These are phyloP conservation scores for Lampropteryx suffumata DNA, from an alignment of 2,888 invertebrate genomes.

Conservation along the genomic window DNA sequence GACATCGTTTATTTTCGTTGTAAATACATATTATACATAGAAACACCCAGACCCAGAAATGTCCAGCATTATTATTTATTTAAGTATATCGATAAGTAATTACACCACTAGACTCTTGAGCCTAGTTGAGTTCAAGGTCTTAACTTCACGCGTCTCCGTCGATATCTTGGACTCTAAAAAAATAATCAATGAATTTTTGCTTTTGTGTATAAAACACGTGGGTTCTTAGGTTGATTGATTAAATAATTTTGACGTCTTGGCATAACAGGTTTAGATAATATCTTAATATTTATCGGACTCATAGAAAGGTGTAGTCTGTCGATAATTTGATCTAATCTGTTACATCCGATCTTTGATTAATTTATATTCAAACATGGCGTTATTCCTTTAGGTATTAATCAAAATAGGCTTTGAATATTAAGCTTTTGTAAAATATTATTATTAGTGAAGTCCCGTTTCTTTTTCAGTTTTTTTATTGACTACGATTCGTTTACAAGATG, in stretches of 20 bases:
- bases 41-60: no score
- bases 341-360: slow-evolving; percentile 27
- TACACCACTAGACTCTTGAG: background rate
- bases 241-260: slow-evolving; percentile 26
- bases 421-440: background rate
- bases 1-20: no score
- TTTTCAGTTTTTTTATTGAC: slow-evolving; percentile 2
- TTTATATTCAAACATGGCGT: slow-evolving; percentile 7
- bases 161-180: slow-evolving; percentile 5
- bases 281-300: slow-evolving; percentile 24
- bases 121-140: slow-evolving; percentile 8
- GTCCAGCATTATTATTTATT: no score
- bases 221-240: slow-evolving; percentile 28
- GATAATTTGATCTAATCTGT: slow-evolving; percentile 30
- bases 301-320: slow-evolving; percentile 24
- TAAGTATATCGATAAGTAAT: background rate
- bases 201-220: slow-evolving; percentile 24
- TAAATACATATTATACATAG: no score
- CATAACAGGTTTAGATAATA: slow-evolving; percentile 28
- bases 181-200: slow-evolving; percentile 22
- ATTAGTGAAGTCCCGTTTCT: no score
- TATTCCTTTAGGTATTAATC: background rate
- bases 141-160: slow-evolving; percentile 2
- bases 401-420: background rate
- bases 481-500: slow-evolving; percentile 7